phyloP scores from a whole-genome alignment of 2,888 invertebrate genomes.

The Mythimna impura region DNA sequence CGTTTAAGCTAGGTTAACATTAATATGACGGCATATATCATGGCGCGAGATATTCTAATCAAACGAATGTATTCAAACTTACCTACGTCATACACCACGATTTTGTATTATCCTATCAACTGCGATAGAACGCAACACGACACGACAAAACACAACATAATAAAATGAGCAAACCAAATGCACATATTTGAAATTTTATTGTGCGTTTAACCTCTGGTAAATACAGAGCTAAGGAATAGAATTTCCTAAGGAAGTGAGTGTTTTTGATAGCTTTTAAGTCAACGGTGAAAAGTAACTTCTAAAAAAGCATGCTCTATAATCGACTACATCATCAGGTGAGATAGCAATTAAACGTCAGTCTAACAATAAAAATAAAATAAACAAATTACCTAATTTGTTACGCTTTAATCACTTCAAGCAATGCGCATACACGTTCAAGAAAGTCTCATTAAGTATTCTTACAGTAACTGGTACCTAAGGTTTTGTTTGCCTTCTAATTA shows the following conservation, averaged over 20 bases:
- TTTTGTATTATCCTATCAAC: too few relatives aligned
- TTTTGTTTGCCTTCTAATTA: conserved; percentile 57
- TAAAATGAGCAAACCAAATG: too few relatives aligned
- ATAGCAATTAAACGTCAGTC: neutral
- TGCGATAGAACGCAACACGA: too few relatives aligned
- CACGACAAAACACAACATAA: too few relatives aligned
- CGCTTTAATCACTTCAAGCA: conserved; percentile 37
- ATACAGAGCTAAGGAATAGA: neutral
- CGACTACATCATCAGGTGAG: neutral
- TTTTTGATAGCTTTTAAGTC: neutral
- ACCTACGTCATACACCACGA: too few relatives aligned
- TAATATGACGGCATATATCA: too few relatives aligned
- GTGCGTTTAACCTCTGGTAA: neutral
- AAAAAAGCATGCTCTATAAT: neutral
- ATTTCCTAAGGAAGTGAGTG: neutral
- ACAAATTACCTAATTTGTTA: conserved; percentile 20
- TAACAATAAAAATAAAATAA: neutral
- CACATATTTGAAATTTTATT: too few relatives aligned
- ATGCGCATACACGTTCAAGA: conserved; percentile 7
- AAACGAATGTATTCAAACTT: too few relatives aligned
- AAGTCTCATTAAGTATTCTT: conserved; percentile 37
- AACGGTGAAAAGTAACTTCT: neutral
- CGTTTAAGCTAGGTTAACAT: too few relatives aligned
- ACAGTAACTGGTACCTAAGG: conserved; percentile 34
- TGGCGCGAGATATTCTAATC: too few relatives aligned